Evolutionary conservation across 1,140 invertebrate genomes (phyloP), one percentile per base, ranked within the genome.

Genomic region (Drosophila pectinifera): DNA sequence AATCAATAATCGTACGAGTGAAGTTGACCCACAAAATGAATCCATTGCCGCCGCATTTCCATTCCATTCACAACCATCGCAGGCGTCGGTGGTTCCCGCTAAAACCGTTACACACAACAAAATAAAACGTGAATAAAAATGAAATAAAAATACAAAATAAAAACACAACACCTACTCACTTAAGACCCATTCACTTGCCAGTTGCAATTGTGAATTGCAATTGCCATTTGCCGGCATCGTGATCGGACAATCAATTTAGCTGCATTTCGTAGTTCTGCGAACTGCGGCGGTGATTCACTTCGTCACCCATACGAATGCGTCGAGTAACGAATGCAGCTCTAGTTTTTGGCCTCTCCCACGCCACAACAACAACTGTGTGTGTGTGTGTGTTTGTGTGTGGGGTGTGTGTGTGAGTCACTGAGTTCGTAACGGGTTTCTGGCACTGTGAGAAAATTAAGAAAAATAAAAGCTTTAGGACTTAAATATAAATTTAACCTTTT

Each of bases 231-330:
- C 34, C 41, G 57, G 69, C 72, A 55, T 73, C 72, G 57, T 74
- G 68, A 73, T 74, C 72, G 43, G 56, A 74, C 68, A 74, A 73
- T 74, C 68, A 73, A 73, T 68, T 68, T 68, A 42, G 43, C 16
- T 74, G 72, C 72, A 63, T 39, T 55, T 41, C 22, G 49, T 63
- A 31, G 38, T 55, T 74, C 58, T 74, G 58, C 58, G 58, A 64
- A 74, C 39, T 26, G 36, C 2, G 16, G 16, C 16, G 16, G 72
- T 55, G 69, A 42, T 36, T 73, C 63, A 72, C 64, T 46, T 46
- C 42, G 58, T 73, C 68, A 74, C 59, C 59, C 67, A 73, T 73
- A 46, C 36, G 36, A 48, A 11, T 36, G 49, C 18, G 1, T 36
- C 31, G 49, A 10, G 49, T 36, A 36, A 36, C 49, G 49, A 53